Conservation (phyloP, 2,113 vertebrate species). For the Spheniscus mendiculus region DNA sequence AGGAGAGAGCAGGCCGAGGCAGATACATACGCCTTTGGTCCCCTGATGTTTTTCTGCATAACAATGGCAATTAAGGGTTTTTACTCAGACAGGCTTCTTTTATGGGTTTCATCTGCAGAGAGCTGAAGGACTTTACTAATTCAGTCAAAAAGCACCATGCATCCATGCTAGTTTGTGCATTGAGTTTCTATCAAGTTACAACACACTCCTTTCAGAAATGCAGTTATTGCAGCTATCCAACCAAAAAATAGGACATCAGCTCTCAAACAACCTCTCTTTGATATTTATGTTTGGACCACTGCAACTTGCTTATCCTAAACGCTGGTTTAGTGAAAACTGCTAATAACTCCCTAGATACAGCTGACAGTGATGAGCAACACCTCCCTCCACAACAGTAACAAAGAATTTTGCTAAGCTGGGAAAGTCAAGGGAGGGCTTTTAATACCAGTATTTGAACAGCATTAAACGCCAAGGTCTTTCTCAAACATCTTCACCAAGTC, state of each 20-base stretch:
- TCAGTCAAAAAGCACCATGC: not conserved
- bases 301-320: not conserved
- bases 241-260: rapidly evolving
- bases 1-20: not conserved
- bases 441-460: not conserved
- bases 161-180: not conserved
- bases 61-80: not conserved
- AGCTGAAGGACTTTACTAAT: not conserved
- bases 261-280: not conserved
- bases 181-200: not conserved
- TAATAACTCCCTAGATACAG: not conserved
- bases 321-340: not conserved
- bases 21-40: not conserved
- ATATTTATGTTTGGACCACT: not conserved
- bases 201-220: not conserved
- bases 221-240: not conserved
- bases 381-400: not conserved
- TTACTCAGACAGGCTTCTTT: not conserved
- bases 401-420: not conserved
- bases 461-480: not conserved
- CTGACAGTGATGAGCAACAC: not conserved
- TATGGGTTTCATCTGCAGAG: not conserved
- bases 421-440: not conserved
- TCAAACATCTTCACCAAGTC: not conserved
- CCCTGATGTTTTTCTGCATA: not conserved